Evolutionary conservation across 2,797 vertebrate genomes (phyloP), one percentile per base, ranked within the genome.

Genomic region (Rhodeus uyekii): DNA sequence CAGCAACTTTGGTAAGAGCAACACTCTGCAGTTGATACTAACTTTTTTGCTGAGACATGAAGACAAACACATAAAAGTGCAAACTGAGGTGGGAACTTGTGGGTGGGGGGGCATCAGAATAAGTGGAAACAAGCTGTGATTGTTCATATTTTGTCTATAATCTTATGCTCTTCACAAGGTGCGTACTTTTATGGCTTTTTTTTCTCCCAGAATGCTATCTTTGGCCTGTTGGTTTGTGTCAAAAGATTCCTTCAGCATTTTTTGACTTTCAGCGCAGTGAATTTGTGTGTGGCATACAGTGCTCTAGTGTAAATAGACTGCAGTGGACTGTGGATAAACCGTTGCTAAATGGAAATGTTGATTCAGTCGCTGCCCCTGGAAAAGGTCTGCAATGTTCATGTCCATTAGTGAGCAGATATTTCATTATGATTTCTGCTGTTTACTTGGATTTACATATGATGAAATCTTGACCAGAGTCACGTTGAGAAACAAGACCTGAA

Each of bases 1-100:
- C 83, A 99, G 97, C 92, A 95, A 97, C 92, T 99, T 99, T 2
- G 98, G 98, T 99, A 95, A 96, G 76, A 68, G 55, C 63, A 74
- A 36, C 16, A 27, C 46, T 80, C 4, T 46, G 69, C 19, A 32
- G 55, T 58, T 53, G 19, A 46, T 64, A 32, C 42, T 10, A 42
- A 39, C 48, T 55, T 76, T 68, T 90, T 87, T 82, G 88, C 85
- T 84, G 75, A 78, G 80, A 60, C 38, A 80, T 79, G 79, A 86
- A 89, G 12, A 44, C 44, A 38, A 46, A 2, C 68, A 14, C 29
- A 32, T 38, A 75, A 2, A 39, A 42, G n/a, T 60, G 22, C 39
- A 76, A 72, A 38, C 5, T 48, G 13, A 63, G 19, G 12, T n/a
- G 13, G 19, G 29, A 61, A 27, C 42, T 32, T 81, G 39, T 48